These are phyloP conservation scores for Myrmecobius fasciatus DNA, from an alignment of 2,113 vertebrate genomes.

Conservation along the genomic window DNA sequence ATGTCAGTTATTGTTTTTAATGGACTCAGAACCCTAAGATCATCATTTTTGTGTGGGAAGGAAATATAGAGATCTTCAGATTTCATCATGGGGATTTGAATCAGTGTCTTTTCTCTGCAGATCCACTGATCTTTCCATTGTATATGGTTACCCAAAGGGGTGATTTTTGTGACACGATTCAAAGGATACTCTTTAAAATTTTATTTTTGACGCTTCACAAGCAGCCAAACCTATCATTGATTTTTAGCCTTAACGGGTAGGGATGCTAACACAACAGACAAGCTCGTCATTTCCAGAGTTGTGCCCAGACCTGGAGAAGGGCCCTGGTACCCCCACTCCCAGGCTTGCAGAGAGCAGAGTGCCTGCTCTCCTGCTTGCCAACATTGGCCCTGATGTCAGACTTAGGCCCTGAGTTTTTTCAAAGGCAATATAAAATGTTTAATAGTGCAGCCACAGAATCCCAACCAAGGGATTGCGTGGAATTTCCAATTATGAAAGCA, in stretches of 20 bases:
- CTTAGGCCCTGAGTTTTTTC: conserved; percentile 5
- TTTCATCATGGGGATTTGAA: not conserved
- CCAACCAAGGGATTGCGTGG: conserved; percentile 18
- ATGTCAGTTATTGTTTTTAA: not conserved
- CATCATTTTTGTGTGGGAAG: not conserved
- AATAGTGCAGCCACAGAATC: conserved; percentile 18
- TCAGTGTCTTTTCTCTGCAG: not conserved
- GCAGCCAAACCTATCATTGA: conserved; percentile 9
- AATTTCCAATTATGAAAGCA: conserved; percentile 35
- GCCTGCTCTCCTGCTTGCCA: not conserved
- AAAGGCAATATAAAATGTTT: conserved; percentile 15
- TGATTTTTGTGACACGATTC: not conserved
- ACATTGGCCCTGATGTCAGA: not conserved
- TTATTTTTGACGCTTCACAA: not conserved
- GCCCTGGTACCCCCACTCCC: not conserved
- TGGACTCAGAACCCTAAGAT: not conserved
- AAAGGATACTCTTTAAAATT: not conserved
- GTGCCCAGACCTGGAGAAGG: not conserved
- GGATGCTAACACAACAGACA: not conserved
- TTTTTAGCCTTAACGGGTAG: not conserved
- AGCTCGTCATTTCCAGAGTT: not conserved
- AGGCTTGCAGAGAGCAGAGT: not conserved
- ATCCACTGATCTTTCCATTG: not conserved
- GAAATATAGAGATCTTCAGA: not conserved
- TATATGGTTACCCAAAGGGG: not conserved